phyloP scores from a whole-genome alignment of 2,888 invertebrate genomes.

The Melitaea athalia region DNA sequence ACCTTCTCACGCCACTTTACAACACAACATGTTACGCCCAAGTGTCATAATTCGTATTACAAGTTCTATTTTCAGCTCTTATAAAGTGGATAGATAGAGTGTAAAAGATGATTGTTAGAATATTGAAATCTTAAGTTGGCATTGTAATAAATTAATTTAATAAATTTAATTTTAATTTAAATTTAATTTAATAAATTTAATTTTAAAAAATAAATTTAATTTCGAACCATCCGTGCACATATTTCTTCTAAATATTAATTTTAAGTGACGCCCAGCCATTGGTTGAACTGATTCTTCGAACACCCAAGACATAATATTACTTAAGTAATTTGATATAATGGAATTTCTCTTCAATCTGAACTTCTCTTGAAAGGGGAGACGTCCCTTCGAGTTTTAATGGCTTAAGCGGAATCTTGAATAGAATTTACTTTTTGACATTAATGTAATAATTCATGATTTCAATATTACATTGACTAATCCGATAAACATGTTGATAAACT shows the following conservation, averaged over 20 bases:
- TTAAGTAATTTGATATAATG: constrained; percentile 44
- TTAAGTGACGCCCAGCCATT: constrained; percentile 29
- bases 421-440: constrained; percentile 41
- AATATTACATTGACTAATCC: constrained; percentile 19
- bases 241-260: constrained; percentile 7
- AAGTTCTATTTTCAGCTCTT: too few relatives aligned
- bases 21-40: too few relatives aligned
- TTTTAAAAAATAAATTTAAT: not conserved
- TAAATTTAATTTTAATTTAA: not conserved
- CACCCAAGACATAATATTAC: constrained; percentile 40
- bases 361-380: constrained; percentile 40
- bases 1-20: too few relatives aligned
- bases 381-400: constrained; percentile 43
- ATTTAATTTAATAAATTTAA: not conserved
- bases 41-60: too few relatives aligned
- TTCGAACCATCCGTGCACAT: not conserved
- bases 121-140: not conserved
- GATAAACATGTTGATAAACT: constrained; percentile 3
- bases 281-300: constrained; percentile 37
- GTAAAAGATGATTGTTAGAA: too few relatives aligned
- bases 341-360: constrained; percentile 43
- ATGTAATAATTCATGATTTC: constrained; percentile 31
- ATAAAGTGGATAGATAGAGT: too few relatives aligned
- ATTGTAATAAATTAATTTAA: not conserved
- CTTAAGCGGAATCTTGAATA: constrained; percentile 42